Evolutionary conservation across 2,797 vertebrate genomes (phyloP).

Genomic region (Sciaenops ocellatus): DNA sequence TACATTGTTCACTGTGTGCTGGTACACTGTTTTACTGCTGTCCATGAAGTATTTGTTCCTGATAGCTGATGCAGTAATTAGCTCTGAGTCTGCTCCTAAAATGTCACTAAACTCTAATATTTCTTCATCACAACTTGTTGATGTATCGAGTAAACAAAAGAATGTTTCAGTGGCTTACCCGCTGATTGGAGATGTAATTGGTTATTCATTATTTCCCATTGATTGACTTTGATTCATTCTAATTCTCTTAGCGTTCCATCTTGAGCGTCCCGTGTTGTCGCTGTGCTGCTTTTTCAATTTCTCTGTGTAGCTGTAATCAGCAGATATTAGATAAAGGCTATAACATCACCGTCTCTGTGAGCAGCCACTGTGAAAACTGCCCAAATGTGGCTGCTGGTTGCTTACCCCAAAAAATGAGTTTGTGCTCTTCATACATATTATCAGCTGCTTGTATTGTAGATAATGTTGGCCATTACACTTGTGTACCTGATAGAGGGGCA

Average conservation of each 20-base stretch:
- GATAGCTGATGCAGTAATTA: slow-evolving; percentile 13
- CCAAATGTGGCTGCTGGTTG: background rate
- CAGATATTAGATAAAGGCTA: slow-evolving; percentile 20
- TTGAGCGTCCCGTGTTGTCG: background rate
- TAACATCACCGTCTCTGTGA: background rate
- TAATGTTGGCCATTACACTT: background rate
- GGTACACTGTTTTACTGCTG: background rate
- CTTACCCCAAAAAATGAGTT: background rate
- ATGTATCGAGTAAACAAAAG: slow-evolving; percentile 5
- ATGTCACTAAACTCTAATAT: slow-evolving; percentile 11
- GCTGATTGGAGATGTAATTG: slow-evolving; percentile 22
- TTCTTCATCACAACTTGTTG: background rate
- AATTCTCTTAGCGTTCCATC: slow-evolving; percentile 12
- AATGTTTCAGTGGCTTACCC: background rate
- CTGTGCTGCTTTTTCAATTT: background rate
- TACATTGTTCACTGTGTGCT: background rate
- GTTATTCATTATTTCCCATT: slow-evolving; percentile 29
- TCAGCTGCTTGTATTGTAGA: background rate
- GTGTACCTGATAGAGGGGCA: background rate
- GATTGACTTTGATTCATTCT: slow-evolving; percentile 32
- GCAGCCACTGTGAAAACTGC: background rate
- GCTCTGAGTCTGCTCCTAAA: slow-evolving; percentile 1
- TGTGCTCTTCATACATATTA: background rate
- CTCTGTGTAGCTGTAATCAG: slow-evolving; percentile 4
- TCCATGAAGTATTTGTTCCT: background rate